Percentiles rank a stretch among this genome's conserved stretches.
phyloP scores from a whole-genome alignment of 2,797 vertebrate species.

The Danio tinwini region DNA sequence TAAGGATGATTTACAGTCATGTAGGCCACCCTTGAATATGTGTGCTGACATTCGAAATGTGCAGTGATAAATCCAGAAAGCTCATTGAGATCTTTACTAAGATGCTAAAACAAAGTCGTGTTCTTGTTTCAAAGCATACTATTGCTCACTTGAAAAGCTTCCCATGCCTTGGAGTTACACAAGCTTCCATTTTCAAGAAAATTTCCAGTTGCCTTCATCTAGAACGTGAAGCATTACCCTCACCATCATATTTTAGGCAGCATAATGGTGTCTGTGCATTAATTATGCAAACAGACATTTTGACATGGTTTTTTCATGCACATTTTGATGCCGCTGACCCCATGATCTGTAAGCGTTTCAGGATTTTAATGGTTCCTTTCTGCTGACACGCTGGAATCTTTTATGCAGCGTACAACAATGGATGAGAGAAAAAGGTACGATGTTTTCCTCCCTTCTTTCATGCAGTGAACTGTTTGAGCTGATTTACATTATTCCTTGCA shows the following conservation, averaged over 20 bases:
- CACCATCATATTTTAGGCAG: conserved; percentile 3
- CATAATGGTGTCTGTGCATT: conserved; percentile 44
- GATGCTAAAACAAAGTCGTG: background rate
- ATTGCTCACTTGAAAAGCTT: background rate
- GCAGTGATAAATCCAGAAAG: background rate
- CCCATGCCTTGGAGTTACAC: background rate
- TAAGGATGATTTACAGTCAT: background rate
- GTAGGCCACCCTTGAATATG: background rate
- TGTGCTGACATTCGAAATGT: background rate
- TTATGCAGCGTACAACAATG: background rate
- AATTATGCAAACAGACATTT: conserved; percentile 43
- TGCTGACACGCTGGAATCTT: conserved; percentile 22
- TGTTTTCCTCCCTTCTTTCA: conserved; percentile 60
- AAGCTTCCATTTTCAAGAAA: background rate
- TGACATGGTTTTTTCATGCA: conserved; percentile 37
- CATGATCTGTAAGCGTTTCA: conserved; percentile 15
- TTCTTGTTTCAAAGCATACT: background rate
- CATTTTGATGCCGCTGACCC: conserved; percentile 41
- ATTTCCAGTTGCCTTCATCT: background rate
- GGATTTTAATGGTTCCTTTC: conserved; percentile 30
- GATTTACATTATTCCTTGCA: conserved; percentile 47
- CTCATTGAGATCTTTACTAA: background rate
- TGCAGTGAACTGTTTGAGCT: conserved; percentile 62
- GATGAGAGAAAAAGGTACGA: background rate
- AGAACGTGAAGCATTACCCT: background rate